Conservation (phyloP, 2,797 vertebrate genomes). For the Enteromius radiatus region DNA sequence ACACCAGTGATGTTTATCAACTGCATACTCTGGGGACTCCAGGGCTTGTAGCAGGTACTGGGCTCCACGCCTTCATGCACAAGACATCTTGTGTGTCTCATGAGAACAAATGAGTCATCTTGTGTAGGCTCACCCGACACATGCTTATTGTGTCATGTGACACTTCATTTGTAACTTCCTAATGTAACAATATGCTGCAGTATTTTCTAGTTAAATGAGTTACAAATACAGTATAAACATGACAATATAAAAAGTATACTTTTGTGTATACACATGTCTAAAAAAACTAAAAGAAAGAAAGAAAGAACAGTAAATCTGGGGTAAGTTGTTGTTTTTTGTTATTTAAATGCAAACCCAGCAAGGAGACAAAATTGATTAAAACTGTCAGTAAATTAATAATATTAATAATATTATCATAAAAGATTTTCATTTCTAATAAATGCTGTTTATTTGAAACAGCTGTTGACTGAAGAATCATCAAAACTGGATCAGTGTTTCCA, state of each 20-base stretch:
- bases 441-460: neutral
- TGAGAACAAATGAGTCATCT: constrained; percentile 34
- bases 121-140: constrained; percentile 31
- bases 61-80: constrained; percentile 14
- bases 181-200: neutral
- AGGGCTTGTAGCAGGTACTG: constrained; percentile 3
- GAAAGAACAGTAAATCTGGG: neutral
- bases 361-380: neutral
- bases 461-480: neutral
- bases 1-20: constrained; percentile 30
- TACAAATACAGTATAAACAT: neutral
- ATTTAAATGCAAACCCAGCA: neutral
- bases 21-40: constrained; percentile 18
- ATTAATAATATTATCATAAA: neutral
- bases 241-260: neutral
- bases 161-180: neutral
- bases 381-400: neutral
- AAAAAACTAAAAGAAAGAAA: neutral
- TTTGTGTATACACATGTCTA: neutral
- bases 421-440: neutral
- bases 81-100: constrained; percentile 31
- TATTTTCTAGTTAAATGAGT: neutral
- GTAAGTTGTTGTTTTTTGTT: neutral
- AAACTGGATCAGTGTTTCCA: neutral
- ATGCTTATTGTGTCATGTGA: neutral